Percentiles rank a stretch among this genome's conserved stretches.
Evolutionary conservation across 2,888 invertebrate genomes (phyloP).

Genomic region (Trilocha varians): DNA sequence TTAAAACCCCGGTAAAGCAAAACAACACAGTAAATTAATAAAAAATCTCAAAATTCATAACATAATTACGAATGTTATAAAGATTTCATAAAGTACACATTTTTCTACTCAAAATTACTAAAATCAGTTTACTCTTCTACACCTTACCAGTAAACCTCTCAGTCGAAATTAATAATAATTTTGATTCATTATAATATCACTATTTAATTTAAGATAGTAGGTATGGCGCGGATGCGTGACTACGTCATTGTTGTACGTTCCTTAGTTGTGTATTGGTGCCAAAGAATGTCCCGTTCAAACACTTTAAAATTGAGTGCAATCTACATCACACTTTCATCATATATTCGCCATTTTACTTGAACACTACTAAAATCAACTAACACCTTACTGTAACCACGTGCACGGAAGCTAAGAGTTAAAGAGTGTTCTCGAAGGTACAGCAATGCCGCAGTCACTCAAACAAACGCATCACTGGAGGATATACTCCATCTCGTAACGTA

Average conservation of each 20-base stretch:
- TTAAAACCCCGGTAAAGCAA: neutral
- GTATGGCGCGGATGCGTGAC: neutral
- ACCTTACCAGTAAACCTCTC: neutral
- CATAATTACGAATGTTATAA: neutral
- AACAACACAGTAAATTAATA: neutral
- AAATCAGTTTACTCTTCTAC: neutral
- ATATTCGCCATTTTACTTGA: too few species aligned
- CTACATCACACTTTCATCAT: too few species aligned
- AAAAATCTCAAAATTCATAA: constrained; percentile 4
- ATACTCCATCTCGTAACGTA: too few species aligned
- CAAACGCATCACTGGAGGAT: too few species aligned
- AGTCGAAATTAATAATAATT: neutral
- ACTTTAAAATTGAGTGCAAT: too few species aligned
- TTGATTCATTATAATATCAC: neutral
- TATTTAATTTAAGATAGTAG: neutral
- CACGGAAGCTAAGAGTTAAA: too few species aligned
- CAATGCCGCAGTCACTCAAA: too few species aligned
- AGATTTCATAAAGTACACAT: neutral
- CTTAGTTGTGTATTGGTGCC: neutral
- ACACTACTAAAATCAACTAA: too few species aligned
- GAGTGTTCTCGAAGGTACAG: too few species aligned
- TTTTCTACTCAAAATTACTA: neutral
- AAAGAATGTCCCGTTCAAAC: too few species aligned
- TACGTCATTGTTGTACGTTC: neutral
- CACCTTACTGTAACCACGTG: too few species aligned